phyloP scores from a whole-genome alignment of 2,797 vertebrate species.

The Crenichthys baileyi region DNA sequence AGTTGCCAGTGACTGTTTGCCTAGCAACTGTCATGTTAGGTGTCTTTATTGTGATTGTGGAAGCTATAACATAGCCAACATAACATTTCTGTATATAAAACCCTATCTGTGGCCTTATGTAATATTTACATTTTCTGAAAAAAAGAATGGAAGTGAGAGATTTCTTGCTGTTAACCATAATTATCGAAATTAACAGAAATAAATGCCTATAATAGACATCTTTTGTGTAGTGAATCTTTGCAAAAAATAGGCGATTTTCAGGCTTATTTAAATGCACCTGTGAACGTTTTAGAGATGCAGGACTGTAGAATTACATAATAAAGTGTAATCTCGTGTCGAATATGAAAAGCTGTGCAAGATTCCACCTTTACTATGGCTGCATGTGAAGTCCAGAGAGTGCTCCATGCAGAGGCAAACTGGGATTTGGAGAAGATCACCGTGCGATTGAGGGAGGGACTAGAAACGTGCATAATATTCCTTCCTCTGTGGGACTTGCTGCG shows the following conservation, averaged over 20 bases:
- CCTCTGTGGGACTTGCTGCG: constrained; percentile 70
- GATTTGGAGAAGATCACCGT: constrained; percentile 75
- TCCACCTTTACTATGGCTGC: constrained; percentile 55
- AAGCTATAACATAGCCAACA: neutral
- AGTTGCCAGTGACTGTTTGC: neutral
- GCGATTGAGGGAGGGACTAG: constrained; percentile 81
- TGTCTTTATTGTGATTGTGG: neutral
- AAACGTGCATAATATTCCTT: constrained; percentile 75
- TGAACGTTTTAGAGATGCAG: neutral
- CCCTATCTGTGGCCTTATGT: neutral
- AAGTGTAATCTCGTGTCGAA: neutral
- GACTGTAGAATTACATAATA: neutral
- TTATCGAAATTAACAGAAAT: neutral
- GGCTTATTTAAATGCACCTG: neutral
- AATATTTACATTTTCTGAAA: neutral
- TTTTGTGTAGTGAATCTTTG: neutral
- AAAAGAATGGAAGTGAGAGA: no score
- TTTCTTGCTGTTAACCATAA: no score
- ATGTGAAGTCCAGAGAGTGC: constrained; percentile 30
- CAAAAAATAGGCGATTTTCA: neutral
- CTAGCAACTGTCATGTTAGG: neutral
- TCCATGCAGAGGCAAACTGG: constrained; percentile 33
- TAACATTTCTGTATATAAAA: neutral
- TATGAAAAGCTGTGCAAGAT: constrained; percentile 1
- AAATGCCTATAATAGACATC: neutral